phyloP scores from a whole-genome alignment of 2,113 vertebrate species.

The Hassar affinis region DNA sequence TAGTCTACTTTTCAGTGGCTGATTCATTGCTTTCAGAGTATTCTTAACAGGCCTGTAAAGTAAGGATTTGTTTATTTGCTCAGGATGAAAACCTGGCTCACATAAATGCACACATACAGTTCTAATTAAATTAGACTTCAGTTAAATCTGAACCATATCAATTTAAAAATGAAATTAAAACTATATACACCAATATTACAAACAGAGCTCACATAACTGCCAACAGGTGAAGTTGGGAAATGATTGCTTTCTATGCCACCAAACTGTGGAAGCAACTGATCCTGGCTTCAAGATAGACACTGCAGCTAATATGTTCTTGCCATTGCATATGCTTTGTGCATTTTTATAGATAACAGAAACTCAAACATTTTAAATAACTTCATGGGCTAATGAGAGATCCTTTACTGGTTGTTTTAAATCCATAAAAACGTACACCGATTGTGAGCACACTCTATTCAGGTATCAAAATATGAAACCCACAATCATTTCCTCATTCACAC shows the following conservation, averaged over 20 bases:
- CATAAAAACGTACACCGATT: slow-evolving; percentile 33
- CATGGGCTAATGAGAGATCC: neutral
- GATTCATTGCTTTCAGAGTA: neutral
- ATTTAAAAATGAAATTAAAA: neutral
- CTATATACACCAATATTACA: too few relatives aligned
- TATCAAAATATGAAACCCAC: slow-evolving; percentile 62
- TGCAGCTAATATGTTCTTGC: neutral
- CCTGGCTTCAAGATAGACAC: neutral
- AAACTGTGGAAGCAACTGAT: neutral
- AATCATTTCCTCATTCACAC: slow-evolving; percentile 60
- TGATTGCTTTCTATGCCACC: too few relatives aligned
- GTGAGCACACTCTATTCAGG: neutral
- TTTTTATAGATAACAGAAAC: neutral
- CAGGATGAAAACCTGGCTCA: neutral
- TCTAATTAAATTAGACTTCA: neutral
- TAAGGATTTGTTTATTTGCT: neutral
- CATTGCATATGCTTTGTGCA: neutral
- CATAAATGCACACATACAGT: neutral
- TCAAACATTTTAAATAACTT: neutral
- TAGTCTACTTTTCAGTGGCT: neutral
- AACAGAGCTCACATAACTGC: neutral
- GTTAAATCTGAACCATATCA: neutral
- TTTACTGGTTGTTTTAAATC: neutral
- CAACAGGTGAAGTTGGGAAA: neutral
- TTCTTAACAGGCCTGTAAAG: neutral